Evolutionary conservation across 2,113 vertebrate genomes (phyloP).

Genomic region (Columbina picui): DNA sequence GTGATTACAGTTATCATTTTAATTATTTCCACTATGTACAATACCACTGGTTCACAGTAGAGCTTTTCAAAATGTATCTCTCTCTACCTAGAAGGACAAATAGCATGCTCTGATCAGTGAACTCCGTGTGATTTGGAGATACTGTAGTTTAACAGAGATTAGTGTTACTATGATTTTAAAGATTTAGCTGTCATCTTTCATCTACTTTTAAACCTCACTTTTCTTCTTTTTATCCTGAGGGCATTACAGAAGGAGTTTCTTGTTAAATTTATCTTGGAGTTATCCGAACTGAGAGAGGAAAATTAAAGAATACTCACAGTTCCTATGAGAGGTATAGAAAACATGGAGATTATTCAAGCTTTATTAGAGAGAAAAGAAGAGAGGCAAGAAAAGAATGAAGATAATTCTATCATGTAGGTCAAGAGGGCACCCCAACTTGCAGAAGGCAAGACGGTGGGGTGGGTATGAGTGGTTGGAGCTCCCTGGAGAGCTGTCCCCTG

Average conservation of each 20-base stretch:
- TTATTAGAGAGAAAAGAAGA: not conserved
- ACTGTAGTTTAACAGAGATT: conserved; percentile 21
- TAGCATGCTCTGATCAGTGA: not conserved
- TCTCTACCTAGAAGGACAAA: conserved; percentile 13
- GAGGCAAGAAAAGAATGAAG: not conserved
- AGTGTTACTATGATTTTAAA: conserved; percentile 32
- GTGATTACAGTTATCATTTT: conserved; percentile 45
- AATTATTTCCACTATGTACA: conserved; percentile 35
- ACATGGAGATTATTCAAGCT: not conserved
- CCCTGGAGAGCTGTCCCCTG: not conserved
- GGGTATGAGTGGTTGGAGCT: not conserved
- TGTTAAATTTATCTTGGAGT: conserved; percentile 49
- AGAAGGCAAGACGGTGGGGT: not conserved
- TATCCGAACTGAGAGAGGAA: conserved; percentile 21
- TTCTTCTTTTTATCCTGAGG: conserved; percentile 30
- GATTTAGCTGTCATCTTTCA: conserved; percentile 43
- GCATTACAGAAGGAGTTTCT: conserved; percentile 16
- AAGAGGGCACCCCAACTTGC: not conserved
- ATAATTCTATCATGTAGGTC: not conserved
- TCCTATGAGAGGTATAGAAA: not conserved
- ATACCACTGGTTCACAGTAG: not conserved
- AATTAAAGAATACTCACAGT: not conserved
- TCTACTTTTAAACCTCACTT: conserved; percentile 45
- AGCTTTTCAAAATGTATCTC: not conserved
- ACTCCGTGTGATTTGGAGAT: not conserved